Conservation (phyloP, 2,113 vertebrate genomes). For the Erinaceus europaeus region DNA sequence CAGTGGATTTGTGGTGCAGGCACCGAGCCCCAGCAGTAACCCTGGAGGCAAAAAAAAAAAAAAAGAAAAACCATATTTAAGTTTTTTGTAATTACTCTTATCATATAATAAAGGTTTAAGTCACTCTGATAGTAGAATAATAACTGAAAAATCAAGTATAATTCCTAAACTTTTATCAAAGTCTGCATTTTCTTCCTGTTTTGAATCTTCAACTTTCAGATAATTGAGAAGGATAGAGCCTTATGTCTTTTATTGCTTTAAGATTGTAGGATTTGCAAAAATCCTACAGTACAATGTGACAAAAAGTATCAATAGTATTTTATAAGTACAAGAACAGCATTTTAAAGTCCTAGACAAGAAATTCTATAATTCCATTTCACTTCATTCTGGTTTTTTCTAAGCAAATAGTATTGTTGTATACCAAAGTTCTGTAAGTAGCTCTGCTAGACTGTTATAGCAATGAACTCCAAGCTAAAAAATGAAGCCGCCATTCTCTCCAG, state of each 20-base stretch:
- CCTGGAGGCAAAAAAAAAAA: too few species aligned
- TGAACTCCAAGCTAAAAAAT: neutral
- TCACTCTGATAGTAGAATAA: neutral
- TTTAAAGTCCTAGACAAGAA: neutral
- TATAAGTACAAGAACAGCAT: neutral
- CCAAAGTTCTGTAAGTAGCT: neutral
- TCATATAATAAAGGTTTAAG: neutral
- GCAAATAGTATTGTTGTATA: neutral
- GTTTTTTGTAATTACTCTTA: neutral
- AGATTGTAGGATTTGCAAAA: neutral
- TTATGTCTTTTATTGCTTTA: neutral
- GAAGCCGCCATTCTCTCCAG: neutral
- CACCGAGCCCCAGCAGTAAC: too few species aligned
- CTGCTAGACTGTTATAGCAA: neutral
- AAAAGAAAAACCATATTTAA: too few species aligned
- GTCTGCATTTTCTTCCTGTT: neutral
- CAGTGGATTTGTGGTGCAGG: too few species aligned
- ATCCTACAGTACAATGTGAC: neutral
- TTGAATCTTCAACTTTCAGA: neutral
- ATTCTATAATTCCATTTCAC: neutral
- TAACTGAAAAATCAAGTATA: constrained; percentile 9
- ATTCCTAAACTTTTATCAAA: constrained; percentile 2
- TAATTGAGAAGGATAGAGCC: neutral
- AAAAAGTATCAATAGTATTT: neutral
- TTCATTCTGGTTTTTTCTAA: neutral